Conservation (phyloP, 1,140 invertebrate species). For the Drosophila kikkawai region DNA sequence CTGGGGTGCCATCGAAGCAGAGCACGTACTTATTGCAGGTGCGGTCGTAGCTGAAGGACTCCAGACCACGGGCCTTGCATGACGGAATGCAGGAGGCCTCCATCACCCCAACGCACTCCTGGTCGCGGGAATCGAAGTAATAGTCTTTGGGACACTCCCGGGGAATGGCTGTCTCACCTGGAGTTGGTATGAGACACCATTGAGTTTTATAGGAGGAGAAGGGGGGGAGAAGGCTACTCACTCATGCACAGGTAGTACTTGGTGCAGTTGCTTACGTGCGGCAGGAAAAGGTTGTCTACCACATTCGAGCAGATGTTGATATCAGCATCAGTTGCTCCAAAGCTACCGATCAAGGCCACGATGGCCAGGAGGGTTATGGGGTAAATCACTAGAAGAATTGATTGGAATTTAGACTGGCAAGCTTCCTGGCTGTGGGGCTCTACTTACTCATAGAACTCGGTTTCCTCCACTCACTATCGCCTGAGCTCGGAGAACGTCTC, state of each 20-base stretch:
- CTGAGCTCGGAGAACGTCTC: background rate
- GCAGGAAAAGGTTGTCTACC: slow-evolving; percentile 63
- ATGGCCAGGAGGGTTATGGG: slow-evolving; percentile 30
- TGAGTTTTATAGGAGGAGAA: background rate
- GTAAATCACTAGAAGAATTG: slow-evolving; percentile 47
- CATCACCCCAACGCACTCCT: slow-evolving; percentile 54
- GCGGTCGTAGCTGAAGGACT: slow-evolving; percentile 70
- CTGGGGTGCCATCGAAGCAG: slow-evolving; percentile 58
- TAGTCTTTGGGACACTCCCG: slow-evolving; percentile 30
- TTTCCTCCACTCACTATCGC: slow-evolving; percentile 35
- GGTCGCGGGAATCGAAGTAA: slow-evolving; percentile 64
- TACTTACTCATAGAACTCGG: slow-evolving; percentile 21
- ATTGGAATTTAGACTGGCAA: no score
- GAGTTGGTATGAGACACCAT: background rate
- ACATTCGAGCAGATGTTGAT: slow-evolving; percentile 71
- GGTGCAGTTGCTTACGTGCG: slow-evolving; percentile 60
- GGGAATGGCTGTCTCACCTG: slow-evolving; percentile 40
- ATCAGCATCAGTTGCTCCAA: background rate
- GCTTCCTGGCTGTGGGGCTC: no score
- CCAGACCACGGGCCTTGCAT: slow-evolving; percentile 52
- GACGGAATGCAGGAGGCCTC: slow-evolving; percentile 59
- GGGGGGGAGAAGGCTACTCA: slow-evolving; percentile 2
- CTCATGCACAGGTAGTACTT: slow-evolving; percentile 72
- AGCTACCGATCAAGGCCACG: slow-evolving; percentile 9
- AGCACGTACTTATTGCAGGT: slow-evolving; percentile 79